phyloP scores from a whole-genome alignment of 2,113 vertebrate species.

The Plestiodon gilberti region DNA sequence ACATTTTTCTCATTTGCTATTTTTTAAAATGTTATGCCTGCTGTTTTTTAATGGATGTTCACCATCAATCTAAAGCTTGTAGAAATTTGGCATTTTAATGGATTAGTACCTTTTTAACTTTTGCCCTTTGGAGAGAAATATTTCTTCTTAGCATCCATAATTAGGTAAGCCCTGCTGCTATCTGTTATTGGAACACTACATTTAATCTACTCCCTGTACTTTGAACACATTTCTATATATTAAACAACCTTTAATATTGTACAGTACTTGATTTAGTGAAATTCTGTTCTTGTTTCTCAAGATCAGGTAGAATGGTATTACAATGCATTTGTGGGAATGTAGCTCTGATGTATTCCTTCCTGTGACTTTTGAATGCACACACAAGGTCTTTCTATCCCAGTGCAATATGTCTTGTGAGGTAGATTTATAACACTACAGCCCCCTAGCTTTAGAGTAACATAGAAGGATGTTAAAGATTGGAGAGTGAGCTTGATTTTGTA shows the following conservation, averaged over 20 bases:
- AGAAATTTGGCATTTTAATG: conserved; percentile 57
- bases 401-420: neutral
- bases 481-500: conserved; percentile 57
- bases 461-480: conserved; percentile 49
- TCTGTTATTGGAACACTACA: conserved; percentile 48
- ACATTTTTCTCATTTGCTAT: conserved; percentile 1
- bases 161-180: conserved; percentile 60
- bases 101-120: conserved; percentile 62
- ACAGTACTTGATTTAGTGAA: conserved; percentile 63
- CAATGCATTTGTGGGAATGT: conserved; percentile 44
- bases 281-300: conserved; percentile 38
- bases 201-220: conserved; percentile 61
- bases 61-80: conserved; percentile 66
- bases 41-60: conserved; percentile 58
- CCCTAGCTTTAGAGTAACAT: conserved; percentile 55
- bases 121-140: conserved; percentile 54
- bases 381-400: conserved; percentile 36
- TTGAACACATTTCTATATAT: conserved; percentile 55
- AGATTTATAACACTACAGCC: conserved; percentile 51
- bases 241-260: conserved; percentile 53
- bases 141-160: conserved; percentile 67
- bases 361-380: conserved; percentile 32
- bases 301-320: conserved; percentile 59
- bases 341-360: conserved; percentile 42
- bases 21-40: conserved; percentile 8